Evolutionary conservation across 2,888 invertebrate genomes (phyloP).

Genomic region (Microplitis deprimator): DNA sequence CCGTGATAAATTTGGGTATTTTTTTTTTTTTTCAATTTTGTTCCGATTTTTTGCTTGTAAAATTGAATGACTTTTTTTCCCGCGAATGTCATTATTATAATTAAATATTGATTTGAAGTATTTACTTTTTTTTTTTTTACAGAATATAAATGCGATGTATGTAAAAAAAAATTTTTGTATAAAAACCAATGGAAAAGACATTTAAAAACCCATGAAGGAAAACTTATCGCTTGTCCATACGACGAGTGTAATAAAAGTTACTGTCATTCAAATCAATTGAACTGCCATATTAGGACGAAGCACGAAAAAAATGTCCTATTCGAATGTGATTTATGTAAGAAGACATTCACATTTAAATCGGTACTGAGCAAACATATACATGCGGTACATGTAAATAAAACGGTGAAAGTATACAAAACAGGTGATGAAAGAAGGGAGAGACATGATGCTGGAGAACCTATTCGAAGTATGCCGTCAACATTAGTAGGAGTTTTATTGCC

Average conservation of each 20-base stretch:
- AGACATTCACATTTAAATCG: slow-evolving; percentile 46
- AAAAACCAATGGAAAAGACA: slow-evolving; percentile 53
- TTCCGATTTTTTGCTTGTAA: no score
- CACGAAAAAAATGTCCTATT: background rate
- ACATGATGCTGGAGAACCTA: slow-evolving; percentile 56
- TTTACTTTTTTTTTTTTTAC: slow-evolving; percentile 21
- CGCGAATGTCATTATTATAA: no score
- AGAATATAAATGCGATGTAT: background rate
- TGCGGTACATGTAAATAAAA: slow-evolving; percentile 47
- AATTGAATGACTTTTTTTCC: no score
- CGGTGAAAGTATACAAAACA: slow-evolving; percentile 38
- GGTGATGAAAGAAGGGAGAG: slow-evolving; percentile 44
- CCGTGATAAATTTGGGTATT: no score
- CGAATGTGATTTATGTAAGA: slow-evolving; percentile 18
- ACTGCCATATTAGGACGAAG: background rate
- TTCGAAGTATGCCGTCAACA: slow-evolving; percentile 52
- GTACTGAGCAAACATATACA: slow-evolving; percentile 55
- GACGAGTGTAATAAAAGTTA: background rate
- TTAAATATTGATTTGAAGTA: background rate
- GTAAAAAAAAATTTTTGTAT: slow-evolving; percentile 56
- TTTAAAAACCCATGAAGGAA: slow-evolving; percentile 56
- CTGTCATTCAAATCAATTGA: slow-evolving; percentile 2
- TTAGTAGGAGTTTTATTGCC: slow-evolving; percentile 57
- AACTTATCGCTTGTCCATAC: slow-evolving; percentile 22
- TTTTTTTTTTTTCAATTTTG: no score